A percentile compares a stretch with the other conserved stretches of the same genome.
phyloP scores from a whole-genome alignment of 2,797 vertebrate genomes.

The Aphelocoma californica region DNA sequence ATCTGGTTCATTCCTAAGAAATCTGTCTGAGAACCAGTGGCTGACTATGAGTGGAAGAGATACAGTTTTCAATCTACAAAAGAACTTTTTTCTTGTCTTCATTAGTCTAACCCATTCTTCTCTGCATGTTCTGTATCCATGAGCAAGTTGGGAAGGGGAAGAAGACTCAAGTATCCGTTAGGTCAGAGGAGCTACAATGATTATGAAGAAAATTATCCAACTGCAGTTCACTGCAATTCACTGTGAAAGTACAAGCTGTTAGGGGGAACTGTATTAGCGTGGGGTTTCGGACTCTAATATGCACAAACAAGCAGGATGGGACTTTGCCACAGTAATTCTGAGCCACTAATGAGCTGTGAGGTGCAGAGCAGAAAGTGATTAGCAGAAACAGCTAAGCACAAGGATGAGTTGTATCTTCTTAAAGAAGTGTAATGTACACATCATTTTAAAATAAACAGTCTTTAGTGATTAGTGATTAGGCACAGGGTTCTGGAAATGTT shows the following conservation, averaged over 20 bases:
- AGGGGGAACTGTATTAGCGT: background rate
- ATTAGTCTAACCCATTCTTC: background rate
- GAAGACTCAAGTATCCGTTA: background rate
- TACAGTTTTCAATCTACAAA: background rate
- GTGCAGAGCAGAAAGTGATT: background rate
- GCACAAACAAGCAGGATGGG: background rate
- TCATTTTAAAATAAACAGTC: background rate
- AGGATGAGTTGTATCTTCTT: background rate
- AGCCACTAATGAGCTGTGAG: background rate
- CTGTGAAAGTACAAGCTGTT: background rate
- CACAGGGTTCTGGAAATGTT: background rate
- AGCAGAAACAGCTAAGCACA: background rate
- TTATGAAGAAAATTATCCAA: background rate
- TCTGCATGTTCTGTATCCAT: background rate
- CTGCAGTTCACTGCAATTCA: background rate
- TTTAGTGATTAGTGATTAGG: background rate
- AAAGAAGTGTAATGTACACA: background rate
- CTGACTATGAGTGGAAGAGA: background rate
- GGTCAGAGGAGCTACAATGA: background rate
- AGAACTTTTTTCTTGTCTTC: background rate
- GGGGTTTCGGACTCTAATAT: background rate
- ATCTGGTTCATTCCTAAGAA: background rate
- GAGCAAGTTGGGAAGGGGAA: background rate
- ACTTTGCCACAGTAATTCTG: background rate
- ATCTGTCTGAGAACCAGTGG: background rate